Base-by-base conservation (phyloP, 2,113 vertebrate species). In the Cryptomyrus ogoouensis region DNA sequence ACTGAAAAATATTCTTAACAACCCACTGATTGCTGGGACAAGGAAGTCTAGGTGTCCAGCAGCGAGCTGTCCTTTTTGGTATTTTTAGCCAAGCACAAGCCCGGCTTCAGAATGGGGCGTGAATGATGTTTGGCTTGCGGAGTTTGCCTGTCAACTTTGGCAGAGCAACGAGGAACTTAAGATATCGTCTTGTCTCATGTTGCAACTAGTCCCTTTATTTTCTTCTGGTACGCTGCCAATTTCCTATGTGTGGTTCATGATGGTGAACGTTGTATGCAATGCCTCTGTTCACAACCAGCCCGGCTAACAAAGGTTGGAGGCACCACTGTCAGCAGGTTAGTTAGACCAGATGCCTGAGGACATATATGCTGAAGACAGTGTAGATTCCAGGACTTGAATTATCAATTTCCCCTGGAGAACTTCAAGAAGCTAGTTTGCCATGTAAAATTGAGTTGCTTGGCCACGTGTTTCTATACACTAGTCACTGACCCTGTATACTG, bases 211-310 rank as follows among this genome's bases (percentile, higher is more conserved):
- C 13, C 35, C 46, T 47, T 88, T 70, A 17, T 74, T 49, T 74
- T 88, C 42, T 35, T 42, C 42, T 88, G 62, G 88, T 49, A 35
- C 10, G 42, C 87, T 88, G 52, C 87, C 87, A 88, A 24, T 49
- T 74, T 74, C 62, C 7, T 47, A 31, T n/a, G n/a, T 70, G 58
- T 44, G 62, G 88, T n/a, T 66, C 87, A n/a, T 46, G 56, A 88
- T 62, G 53, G 39, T 88, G 56, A n/a, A 88, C 7, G 39, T 88
- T 44, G 53, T 66, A 88, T n/a, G 12, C n/a, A 35, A 53, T 47
- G 83, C 27, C 47, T 21, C 27, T 53, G 24, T 53, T 87, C 2
- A n/a, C 19, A n/a, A 47, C 46, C 24, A 47, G 83, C 42, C 83
- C 39, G 47, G 83, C 7, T 15, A 87, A 12, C 44, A 47, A 42